Evolutionary conservation across 2,888 invertebrate genomes (phyloP).

Genomic region (Creontiades dilutus): DNA sequence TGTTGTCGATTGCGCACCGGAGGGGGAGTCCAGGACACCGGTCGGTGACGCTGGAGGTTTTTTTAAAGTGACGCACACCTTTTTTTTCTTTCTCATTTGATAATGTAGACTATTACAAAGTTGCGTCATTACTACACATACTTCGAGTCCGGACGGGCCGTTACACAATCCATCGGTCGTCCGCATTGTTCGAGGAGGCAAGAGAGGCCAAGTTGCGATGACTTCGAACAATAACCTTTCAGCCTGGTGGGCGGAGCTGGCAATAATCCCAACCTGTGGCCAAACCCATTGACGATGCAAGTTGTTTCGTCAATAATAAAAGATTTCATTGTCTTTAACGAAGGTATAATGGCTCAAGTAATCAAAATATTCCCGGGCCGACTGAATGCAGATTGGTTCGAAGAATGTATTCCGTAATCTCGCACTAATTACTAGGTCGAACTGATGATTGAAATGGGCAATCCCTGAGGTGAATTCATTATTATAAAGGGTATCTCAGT

Average conservation of each 20-base stretch:
- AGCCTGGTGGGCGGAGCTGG: slow-evolving; percentile 37
- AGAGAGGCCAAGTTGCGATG: slow-evolving; percentile 33
- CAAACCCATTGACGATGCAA: slow-evolving; percentile 35
- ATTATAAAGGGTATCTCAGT: no score
- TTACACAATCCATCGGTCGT: slow-evolving; percentile 1
- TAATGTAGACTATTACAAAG: slow-evolving; percentile 11
- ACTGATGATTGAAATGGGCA: no score
- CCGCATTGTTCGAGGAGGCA: slow-evolving; percentile 21
- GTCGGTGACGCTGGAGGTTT: background rate
- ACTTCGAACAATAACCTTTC: slow-evolving; percentile 48
- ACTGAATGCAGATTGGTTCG: no score
- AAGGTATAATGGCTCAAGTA: slow-evolving; percentile 19
- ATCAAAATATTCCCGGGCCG: background rate
- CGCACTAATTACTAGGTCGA: no score
- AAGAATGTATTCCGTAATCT: no score
- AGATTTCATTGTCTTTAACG: slow-evolving; percentile 11
- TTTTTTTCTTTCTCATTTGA: slow-evolving; percentile 21
- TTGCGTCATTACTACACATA: background rate
- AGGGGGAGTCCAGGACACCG: background rate
- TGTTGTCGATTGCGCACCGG: background rate
- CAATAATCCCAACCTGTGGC: slow-evolving; percentile 24
- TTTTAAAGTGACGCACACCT: background rate
- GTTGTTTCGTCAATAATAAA: slow-evolving; percentile 3
- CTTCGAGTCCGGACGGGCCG: background rate
- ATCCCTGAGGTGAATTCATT: no score